Evolutionary conservation across 2,888 invertebrate genomes (phyloP).

Genomic region (Ethmia dodecea): DNA sequence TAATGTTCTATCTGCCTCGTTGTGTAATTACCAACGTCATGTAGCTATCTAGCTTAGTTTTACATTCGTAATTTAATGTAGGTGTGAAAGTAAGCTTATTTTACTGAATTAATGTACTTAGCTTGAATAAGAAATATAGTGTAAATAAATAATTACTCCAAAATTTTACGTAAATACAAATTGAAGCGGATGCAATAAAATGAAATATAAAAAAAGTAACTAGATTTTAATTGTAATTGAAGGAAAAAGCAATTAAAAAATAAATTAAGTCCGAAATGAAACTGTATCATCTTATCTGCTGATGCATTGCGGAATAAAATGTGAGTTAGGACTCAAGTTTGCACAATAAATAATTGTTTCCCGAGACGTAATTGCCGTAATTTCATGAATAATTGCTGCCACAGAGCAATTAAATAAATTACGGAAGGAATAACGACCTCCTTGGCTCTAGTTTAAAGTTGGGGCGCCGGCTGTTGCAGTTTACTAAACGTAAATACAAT

Average conservation of each 20-base stretch:
- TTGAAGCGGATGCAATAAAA: too few species aligned
- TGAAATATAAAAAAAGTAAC: too few species aligned
- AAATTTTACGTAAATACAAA: too few species aligned
- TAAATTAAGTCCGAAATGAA: constrained; percentile 29
- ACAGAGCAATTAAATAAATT: constrained; percentile 78
- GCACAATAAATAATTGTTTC: constrained; percentile 77
- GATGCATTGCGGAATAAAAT: constrained; percentile 71
- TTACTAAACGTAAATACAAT: constrained; percentile 26
- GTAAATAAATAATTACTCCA: too few species aligned
- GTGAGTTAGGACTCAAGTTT: constrained; percentile 74
- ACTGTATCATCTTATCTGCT: constrained; percentile 57
- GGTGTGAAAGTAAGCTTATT: too few species aligned
- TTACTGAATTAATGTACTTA: too few species aligned
- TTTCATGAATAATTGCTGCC: constrained; percentile 78
- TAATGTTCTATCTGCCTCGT: too few species aligned
- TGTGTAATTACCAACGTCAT: too few species aligned
- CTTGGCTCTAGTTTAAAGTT: constrained; percentile 70
- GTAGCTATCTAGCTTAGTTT: too few species aligned
- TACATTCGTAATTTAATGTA: too few species aligned
- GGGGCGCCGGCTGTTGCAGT: constrained; percentile 61
- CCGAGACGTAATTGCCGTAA: constrained; percentile 74
- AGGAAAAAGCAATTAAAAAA: constrained; percentile 22
- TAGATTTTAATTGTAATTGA: background rate
- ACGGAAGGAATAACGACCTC: constrained; percentile 71
- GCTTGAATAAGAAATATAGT: too few species aligned